phyloP scores from a whole-genome alignment of 2,888 invertebrate species.

The Loripinus fragilis region DNA sequence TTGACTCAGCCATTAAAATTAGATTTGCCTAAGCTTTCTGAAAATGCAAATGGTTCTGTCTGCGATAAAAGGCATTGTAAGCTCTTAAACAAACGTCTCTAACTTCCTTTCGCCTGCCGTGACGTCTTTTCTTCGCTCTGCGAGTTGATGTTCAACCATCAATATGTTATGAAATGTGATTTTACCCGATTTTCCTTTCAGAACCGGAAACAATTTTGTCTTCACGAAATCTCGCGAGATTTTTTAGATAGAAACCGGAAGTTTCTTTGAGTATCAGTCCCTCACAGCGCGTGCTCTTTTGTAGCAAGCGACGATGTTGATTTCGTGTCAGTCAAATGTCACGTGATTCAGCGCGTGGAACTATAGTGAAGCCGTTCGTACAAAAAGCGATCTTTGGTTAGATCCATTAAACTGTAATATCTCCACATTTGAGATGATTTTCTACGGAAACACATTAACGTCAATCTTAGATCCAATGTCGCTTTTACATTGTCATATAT shows the following conservation, averaged over 20 bases:
- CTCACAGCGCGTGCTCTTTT: conserved; percentile 55
- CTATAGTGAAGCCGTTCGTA: conserved; percentile 25
- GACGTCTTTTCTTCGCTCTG: background rate
- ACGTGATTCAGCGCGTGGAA: conserved; percentile 48
- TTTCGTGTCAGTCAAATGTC: conserved; percentile 57
- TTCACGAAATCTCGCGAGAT: conserved; percentile 58
- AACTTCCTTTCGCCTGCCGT: conserved; percentile 15
- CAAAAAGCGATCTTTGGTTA: conserved; percentile 30
- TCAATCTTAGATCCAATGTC: conserved; percentile 53
- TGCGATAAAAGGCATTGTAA: conserved; percentile 5
- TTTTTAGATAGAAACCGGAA: conserved; percentile 58
- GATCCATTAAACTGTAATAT: conserved; percentile 53
- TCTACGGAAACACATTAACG: conserved; percentile 66
- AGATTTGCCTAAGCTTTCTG: conserved; percentile 46
- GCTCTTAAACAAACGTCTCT: conserved; percentile 14
- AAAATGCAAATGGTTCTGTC: conserved; percentile 47
- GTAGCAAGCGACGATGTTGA: conserved; percentile 53
- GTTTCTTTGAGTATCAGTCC: conserved; percentile 56
- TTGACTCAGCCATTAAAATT: conserved; percentile 36
- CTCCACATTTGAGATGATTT: conserved; percentile 22
- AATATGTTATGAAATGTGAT: conserved; percentile 60
- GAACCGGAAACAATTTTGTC: conserved; percentile 53
- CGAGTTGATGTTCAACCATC: conserved; percentile 24
- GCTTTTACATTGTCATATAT: conserved; percentile 44
- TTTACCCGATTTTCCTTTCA: conserved; percentile 60